phyloP scores from a whole-genome alignment of 2,797 vertebrate species.

The Anomalospiza imberbis region DNA sequence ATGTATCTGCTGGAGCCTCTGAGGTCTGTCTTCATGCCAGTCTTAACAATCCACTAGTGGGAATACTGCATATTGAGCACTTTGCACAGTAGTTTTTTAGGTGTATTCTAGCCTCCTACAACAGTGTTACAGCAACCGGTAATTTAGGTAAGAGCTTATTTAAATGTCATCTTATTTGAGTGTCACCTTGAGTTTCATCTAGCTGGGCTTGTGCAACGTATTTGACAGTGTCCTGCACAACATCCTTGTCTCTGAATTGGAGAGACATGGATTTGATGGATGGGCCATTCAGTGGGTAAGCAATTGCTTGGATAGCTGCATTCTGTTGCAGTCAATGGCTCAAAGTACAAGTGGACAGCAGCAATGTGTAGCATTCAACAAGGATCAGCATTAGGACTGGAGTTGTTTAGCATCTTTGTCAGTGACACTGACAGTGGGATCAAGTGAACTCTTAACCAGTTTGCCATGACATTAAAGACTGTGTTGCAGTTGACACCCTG shows the following conservation, averaged over 20 bases:
- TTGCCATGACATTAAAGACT: rapidly evolving
- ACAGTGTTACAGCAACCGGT: neutral
- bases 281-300: neutral
- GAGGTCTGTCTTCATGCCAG: neutral
- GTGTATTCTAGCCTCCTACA: neutral
- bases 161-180: neutral
- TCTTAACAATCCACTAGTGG: neutral
- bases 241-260: neutral
- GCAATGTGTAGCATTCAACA: no score
- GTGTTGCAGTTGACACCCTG: neutral
- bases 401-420: neutral
- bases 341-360: neutral
- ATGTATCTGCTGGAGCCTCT: neutral
- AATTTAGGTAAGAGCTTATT: neutral
- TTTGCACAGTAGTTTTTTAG: neutral
- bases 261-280: neutral
- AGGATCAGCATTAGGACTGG: neutral
- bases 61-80: neutral
- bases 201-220: neutral
- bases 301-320: neutral
- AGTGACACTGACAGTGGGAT: neutral
- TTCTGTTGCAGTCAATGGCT: neutral
- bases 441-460: rapidly evolving
- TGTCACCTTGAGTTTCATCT: neutral
- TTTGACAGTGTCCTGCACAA: neutral